A percentile compares a stretch with the other conserved stretches of the same genome.
Conservation (phyloP, 2,888 invertebrate genomes). For the Standfussiana lucernea region DNA sequence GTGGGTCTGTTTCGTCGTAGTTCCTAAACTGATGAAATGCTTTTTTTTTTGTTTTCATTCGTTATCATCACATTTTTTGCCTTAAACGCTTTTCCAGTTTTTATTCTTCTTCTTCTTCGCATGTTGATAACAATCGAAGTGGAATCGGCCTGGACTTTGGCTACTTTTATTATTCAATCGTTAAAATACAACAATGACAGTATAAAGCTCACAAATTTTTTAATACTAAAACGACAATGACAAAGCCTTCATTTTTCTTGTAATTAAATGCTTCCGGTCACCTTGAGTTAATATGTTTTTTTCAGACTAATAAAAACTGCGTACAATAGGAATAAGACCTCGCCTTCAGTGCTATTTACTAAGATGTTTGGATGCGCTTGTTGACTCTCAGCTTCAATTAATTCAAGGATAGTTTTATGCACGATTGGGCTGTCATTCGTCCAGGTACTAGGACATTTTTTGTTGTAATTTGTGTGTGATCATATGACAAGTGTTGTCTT, state of each 20-base stretch:
- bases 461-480: background rate
- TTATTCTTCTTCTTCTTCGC: background rate
- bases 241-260: constrained; percentile 47
- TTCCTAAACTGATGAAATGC: background rate
- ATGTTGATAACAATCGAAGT: background rate
- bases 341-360: constrained; percentile 1
- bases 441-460: background rate
- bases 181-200: background rate
- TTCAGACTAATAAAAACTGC: constrained; percentile 43
- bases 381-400: constrained; percentile 30
- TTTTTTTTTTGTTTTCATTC: background rate
- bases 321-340: constrained; percentile 40
- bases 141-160: background rate
- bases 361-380: constrained; percentile 48
- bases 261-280: constrained; percentile 44
- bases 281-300: constrained; percentile 51
- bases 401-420: constrained; percentile 53
- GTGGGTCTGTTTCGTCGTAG: background rate
- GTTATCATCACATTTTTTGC: background rate
- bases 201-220: constrained; percentile 1
- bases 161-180: background rate
- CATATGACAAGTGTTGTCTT: background rate
- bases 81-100: background rate
- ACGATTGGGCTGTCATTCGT: constrained; percentile 29
- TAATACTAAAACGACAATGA: constrained; percentile 21